Evolutionary conservation across 2,888 invertebrate genomes (phyloP).

Genomic region (Eueremaeus valkanovi): DNA sequence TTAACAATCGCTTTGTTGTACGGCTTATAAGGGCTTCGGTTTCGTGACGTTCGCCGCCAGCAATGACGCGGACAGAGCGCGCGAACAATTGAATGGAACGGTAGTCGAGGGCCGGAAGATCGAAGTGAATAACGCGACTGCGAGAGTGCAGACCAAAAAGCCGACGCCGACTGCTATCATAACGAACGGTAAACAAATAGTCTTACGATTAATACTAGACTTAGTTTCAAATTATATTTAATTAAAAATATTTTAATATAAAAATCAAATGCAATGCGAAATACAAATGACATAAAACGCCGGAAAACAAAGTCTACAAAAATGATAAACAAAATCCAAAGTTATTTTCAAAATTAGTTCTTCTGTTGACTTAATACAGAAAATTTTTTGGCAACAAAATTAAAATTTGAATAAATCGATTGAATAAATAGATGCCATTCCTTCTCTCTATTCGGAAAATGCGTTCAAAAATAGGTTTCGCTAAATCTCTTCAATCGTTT

Average conservation of each 20-base stretch:
- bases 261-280: neutral
- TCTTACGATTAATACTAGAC: neutral
- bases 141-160: slow-evolving; percentile 99
- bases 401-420: neutral
- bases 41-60: slow-evolving; percentile 99
- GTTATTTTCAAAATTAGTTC: no score
- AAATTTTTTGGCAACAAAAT: neutral
- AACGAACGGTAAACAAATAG: slow-evolving; percentile 33
- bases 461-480: neutral
- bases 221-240: neutral
- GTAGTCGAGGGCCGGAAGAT: slow-evolving; percentile 99
- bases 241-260: neutral
- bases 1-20: no score
- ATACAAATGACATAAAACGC: neutral
- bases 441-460: slow-evolving; percentile 1
- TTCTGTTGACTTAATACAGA: no score
- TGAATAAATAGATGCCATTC: neutral
- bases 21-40: slow-evolving; percentile 91
- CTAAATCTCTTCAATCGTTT: no score
- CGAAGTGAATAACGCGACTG: slow-evolving; percentile 99
- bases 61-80: slow-evolving; percentile 99
- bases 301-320: no score
- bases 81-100: slow-evolving; percentile 99
- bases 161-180: slow-evolving; percentile 61
- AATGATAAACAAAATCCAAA: no score